A percentile compares a stretch with the other conserved stretches of the same genome.
Evolutionary conservation across 2,888 invertebrate species (phyloP).

Genomic region (Diarsia rubi): DNA sequence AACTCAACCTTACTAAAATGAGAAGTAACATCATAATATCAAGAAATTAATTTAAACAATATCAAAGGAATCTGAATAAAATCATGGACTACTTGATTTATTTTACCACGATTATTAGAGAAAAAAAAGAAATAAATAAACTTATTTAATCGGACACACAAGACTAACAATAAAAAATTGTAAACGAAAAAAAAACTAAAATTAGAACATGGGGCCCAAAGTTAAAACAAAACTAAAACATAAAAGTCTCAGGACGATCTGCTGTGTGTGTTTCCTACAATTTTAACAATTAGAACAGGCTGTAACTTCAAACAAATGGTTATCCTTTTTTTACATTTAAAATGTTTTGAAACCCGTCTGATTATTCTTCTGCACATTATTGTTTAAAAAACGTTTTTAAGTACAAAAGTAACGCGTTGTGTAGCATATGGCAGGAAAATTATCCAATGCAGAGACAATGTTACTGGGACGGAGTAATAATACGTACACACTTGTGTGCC

Average conservation of each 20-base stretch:
- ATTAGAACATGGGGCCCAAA: neutral
- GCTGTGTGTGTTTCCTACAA: neutral
- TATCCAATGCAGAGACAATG: constrained; percentile 47
- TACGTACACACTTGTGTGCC: constrained; percentile 38
- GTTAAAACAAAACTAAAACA: neutral
- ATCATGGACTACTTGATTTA: neutral
- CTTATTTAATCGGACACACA: neutral
- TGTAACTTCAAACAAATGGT: neutral
- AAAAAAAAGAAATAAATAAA: too few species aligned
- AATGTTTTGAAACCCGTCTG: neutral
- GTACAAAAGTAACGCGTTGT: constrained; percentile 29
- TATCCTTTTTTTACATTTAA: neutral
- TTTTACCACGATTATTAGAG: neutral
- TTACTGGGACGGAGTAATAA: constrained; percentile 28
- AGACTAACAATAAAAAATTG: neutral
- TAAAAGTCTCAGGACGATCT: neutral
- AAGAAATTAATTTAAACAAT: neutral
- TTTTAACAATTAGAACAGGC: neutral
- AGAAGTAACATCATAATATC: neutral
- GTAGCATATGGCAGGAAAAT: constrained; percentile 49
- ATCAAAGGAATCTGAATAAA: neutral
- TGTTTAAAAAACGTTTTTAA: constrained; percentile 7
- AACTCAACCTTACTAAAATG: too few species aligned
- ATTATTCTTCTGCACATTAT: constrained; percentile 1
- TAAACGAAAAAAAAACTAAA: neutral